Base-by-base conservation (phyloP, 2,888 invertebrate species). In the Platycnemis pennipes region DNA sequence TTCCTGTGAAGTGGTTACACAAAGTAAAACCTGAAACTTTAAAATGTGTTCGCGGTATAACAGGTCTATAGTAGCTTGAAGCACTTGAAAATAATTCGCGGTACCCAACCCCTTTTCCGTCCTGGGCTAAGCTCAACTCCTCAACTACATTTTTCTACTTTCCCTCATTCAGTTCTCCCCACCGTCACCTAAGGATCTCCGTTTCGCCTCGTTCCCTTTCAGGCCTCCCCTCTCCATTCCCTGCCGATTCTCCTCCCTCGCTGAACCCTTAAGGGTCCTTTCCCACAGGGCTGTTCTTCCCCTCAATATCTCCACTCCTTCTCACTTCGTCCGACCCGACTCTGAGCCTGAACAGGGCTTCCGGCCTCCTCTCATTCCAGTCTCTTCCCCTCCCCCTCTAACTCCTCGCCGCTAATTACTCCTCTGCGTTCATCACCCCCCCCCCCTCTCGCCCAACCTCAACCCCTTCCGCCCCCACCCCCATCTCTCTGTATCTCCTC, bases 231-330 rank as follows among this genome's bases (percentile, higher is more conserved):
- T 26, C 44, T 44, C 87, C 44, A 31, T 88, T 46, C 88, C n/a
- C n/a, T 49, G 46, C 16, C 19, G 4, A 3, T 77, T 37, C 77
- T n/a, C 77, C 8, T 37, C 77, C 31, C n/a, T n/a, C n/a, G n/a
- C n/a, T n/a, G n/a, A n/a, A n/a, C n/a, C n/a, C 37, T 3, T 8
- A 37, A 37, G 31, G n/a, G 77, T 8, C 77, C 77, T 77, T 77
- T 77, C 77, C 77, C 77, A 77, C 49, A 37, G 77, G 77, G 77
- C 77, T n/a, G n/a, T 77, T 77, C 31, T 77, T 77, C 77, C 77
- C 77, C 31, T 37, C 77, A n/a, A n/a, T 37, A 77, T 11, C 31
- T 13, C 11, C 77, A 19, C 77, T 77, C n/a, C 77, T 37, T n/a
- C 11, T 11, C 77, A 3, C 77, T 37, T n/a, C 77, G 2, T n/a